These are phyloP conservation scores for Aselliscus stoliczkanus DNA, from an alignment of 2,797 vertebrate species.

Conservation along the genomic window DNA sequence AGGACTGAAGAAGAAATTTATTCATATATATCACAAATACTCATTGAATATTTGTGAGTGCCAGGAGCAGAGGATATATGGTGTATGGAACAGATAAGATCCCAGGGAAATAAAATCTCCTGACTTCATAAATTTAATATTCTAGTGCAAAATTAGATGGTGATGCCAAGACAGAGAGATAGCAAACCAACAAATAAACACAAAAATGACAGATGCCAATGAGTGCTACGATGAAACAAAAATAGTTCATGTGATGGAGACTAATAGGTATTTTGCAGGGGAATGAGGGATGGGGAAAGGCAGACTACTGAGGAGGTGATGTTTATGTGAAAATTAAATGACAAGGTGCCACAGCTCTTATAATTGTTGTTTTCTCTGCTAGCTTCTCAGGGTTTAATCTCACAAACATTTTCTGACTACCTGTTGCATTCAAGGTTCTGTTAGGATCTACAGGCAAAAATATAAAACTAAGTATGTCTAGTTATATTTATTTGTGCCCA, in stretches of 20 bases:
- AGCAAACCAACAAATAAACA: background rate
- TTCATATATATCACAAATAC: background rate
- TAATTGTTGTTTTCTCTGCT: background rate
- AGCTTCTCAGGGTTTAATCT: background rate
- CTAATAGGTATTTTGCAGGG: background rate
- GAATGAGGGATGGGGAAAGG: background rate
- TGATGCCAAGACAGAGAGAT: background rate
- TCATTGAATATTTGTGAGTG: background rate
- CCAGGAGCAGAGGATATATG: background rate
- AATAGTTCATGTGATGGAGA: background rate
- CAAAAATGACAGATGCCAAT: background rate
- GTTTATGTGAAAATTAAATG: background rate
- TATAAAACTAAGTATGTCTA: background rate
- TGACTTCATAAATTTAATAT: background rate
- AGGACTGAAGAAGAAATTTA: background rate
- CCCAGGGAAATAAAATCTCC: background rate
- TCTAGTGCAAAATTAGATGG: background rate
- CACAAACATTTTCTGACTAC: background rate
- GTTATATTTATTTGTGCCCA: background rate
- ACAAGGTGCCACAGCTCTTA: background rate
- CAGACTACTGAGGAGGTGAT: background rate
- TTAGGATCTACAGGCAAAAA: background rate
- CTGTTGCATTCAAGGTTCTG: background rate
- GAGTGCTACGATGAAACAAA: background rate
- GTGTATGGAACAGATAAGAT: background rate